Conservation (phyloP, 1,140 invertebrate species). For the Musca vetustissima region DNA sequence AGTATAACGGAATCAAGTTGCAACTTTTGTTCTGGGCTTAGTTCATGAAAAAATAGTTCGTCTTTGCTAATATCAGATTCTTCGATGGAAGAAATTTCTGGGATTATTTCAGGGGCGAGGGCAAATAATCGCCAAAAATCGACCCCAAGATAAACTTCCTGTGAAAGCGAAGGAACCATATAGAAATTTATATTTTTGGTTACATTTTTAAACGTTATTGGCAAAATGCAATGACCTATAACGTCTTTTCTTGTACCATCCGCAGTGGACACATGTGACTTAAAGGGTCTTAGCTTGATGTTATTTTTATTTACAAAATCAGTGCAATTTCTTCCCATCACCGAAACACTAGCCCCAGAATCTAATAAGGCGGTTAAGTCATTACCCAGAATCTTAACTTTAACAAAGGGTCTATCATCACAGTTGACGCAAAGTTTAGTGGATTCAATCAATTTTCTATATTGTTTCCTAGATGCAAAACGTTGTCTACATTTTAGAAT, state of each 20-base stretch:
- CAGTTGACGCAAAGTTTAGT: not conserved
- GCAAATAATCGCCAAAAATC: slow-evolving; percentile 4
- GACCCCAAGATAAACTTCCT: not conserved
- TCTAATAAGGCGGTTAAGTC: not conserved
- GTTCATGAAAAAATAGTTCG: not conserved
- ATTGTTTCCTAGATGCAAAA: not conserved
- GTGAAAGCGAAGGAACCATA: not conserved
- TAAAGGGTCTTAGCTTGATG: not conserved
- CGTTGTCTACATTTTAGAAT: not conserved
- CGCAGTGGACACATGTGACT: not conserved
- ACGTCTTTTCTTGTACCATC: not conserved
- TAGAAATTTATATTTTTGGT: not conserved
- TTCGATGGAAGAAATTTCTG: not conserved
- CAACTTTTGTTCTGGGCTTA: not conserved
- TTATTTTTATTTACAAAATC: not conserved
- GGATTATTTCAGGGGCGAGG: not conserved
- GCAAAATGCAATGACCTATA: not conserved
- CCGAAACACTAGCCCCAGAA: not conserved
- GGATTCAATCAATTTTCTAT: not conserved
- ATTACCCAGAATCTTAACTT: not conserved
- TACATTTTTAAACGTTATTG: not conserved
- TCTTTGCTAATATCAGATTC: not conserved
- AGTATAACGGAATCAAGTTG: not conserved
- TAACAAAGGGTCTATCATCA: not conserved
- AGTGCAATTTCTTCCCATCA: not conserved